Percentiles rank a stretch among this genome's conserved stretches.
phyloP scores from a whole-genome alignment of 2,113 vertebrate genomes.

The Sardina pilchardus region DNA sequence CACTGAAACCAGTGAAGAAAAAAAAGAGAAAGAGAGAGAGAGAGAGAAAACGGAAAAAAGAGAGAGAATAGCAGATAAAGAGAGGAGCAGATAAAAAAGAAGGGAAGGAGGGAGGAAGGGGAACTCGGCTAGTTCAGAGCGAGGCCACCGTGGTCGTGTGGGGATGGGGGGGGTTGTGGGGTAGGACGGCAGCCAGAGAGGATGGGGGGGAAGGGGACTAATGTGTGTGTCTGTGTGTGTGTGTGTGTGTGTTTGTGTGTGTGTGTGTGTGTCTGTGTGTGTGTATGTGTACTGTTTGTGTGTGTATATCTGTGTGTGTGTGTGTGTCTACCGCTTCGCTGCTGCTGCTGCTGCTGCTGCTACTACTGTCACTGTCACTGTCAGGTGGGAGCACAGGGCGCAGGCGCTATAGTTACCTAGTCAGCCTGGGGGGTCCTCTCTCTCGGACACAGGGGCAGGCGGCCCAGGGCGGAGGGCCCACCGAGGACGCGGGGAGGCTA shows the following conservation, averaged over 20 bases:
- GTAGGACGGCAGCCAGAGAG: conserved; percentile 26
- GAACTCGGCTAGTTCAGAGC: conserved; percentile 20
- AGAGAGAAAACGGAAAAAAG: conserved; percentile 8
- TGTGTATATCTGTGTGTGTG: neutral
- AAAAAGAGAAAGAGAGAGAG: conserved; percentile 30
- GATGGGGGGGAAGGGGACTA: neutral
- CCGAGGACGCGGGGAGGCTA: conserved; percentile 72
- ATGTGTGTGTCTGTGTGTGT: neutral
- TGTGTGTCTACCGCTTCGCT: neutral
- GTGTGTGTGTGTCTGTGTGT: neutral
- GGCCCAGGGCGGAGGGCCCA: conserved; percentile 77
- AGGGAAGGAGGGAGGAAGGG: conserved; percentile 35
- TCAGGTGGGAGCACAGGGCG: conserved; percentile 26
- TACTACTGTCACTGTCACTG: neutral
- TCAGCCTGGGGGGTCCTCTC: conserved; percentile 83
- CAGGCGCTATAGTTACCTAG: conserved; percentile 83
- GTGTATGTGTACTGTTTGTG: neutral
- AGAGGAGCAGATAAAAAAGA: conserved; percentile 23
- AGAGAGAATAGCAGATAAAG: neutral
- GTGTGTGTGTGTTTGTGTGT: neutral
- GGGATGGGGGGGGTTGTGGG: neutral
- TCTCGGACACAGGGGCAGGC: conserved; percentile 83
- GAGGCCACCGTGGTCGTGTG: conserved; percentile 14
- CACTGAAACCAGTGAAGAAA: conserved; percentile 46
- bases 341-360: conserved; percentile 1